phyloP scores from a whole-genome alignment of 2,797 vertebrate genomes.

The Parauchenoglanis punctatus region DNA sequence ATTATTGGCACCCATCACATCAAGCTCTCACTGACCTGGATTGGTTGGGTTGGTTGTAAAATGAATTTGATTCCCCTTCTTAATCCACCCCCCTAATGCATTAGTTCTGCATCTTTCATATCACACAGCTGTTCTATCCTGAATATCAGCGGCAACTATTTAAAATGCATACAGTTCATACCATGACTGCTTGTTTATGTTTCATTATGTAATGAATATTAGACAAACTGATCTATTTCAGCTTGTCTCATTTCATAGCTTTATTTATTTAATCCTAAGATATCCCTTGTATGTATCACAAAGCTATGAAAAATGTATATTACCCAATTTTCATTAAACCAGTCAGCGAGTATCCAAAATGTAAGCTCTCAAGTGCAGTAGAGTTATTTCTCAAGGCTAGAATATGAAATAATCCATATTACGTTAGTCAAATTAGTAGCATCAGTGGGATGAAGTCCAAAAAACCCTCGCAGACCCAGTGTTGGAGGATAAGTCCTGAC shows the following conservation, averaged over 20 bases:
- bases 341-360: background rate
- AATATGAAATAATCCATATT: slow-evolving; percentile 25
- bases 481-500: background rate
- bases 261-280: slow-evolving; percentile 1
- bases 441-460: background rate
- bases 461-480: too few species aligned
- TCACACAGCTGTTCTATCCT: background rate
- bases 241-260: background rate
- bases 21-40: background rate
- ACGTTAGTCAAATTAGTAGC: background rate
- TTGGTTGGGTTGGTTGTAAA: background rate
- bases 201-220: background rate
- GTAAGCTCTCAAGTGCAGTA: background rate
- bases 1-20: background rate
- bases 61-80: background rate
- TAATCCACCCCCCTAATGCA: background rate
- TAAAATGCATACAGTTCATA: background rate
- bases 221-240: background rate
- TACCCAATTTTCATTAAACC: background rate
- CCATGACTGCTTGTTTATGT: background rate
- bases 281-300: background rate
- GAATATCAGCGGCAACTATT: background rate
- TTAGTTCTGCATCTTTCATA: background rate
- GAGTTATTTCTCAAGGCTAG: background rate
- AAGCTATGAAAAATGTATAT: background rate